Conservation (phyloP, 2,888 invertebrate species). For the Pollenia amentaria region DNA sequence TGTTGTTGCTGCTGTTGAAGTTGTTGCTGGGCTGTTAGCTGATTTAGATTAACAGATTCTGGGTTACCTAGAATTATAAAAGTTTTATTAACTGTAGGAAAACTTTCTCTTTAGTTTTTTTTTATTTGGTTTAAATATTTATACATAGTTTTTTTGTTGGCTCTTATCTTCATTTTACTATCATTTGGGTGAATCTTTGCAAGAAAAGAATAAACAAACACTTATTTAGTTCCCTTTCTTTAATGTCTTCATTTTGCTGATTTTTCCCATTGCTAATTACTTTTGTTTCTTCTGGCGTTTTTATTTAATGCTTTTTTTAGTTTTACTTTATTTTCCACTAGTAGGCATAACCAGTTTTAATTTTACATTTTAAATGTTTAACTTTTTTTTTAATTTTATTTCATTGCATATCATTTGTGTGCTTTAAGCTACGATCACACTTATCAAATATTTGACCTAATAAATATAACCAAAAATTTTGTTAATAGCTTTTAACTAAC, state of each 20-base stretch:
- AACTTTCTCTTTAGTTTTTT: conserved; percentile 47
- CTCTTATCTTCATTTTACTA: conserved; percentile 24
- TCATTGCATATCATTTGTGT: conserved; percentile 60
- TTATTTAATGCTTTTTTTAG: conserved; percentile 29
- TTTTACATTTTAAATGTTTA: conserved; percentile 8
- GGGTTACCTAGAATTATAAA: conserved; percentile 60
- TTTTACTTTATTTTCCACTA: conserved; percentile 45
- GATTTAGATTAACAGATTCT: conserved; percentile 54
- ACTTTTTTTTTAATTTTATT: conserved; percentile 29
- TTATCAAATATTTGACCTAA: no score
- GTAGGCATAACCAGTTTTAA: conserved; percentile 55
- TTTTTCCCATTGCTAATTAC: conserved; percentile 63
- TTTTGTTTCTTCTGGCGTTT: conserved; percentile 28
- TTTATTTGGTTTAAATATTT: not conserved
- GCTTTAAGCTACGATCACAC: no score
- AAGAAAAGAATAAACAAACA: not conserved
- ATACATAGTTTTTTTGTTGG: conserved; percentile 4
- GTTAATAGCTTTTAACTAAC: no score
- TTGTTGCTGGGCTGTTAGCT: conserved; percentile 52
- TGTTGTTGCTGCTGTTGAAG: conserved; percentile 53
- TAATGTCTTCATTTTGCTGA: conserved; percentile 52
- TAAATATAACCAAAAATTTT: no score
- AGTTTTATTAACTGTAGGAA: conserved; percentile 12
- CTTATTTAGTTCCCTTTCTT: conserved; percentile 51
- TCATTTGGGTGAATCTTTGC: conserved; percentile 53